Evolutionary conservation across 2,797 vertebrate genomes (phyloP), one percentile per base, ranked within the genome.

Genomic region (Sebastes melanostomus): DNA sequence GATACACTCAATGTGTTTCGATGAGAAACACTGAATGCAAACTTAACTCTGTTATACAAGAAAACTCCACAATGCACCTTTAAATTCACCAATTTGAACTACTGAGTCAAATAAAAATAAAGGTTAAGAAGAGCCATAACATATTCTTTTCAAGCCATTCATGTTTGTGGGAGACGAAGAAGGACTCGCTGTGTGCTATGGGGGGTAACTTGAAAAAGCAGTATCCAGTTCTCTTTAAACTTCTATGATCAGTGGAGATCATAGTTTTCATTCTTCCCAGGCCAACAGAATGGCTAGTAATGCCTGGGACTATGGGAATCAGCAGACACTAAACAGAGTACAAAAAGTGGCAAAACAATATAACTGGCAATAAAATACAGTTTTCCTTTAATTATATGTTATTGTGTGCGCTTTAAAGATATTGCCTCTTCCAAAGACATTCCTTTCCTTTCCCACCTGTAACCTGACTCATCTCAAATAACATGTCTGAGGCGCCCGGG

Each of bases 391-490:
- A 86, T 75, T 29, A 63, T 14, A 58, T 46, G 67, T 63, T 77
- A 81, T 77, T 32, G 71, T 52, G 25, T 27, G n/a, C 8, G 11
- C 61, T 86, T 82, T 59, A 65, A 81, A 81, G 72, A 67, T 25
- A 46, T 54, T 6, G 20, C 30, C 29, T 72, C 25, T 62, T 62
- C 66, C 67, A 54, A 70, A 89, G 65, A 77, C 77, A 75, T 86
- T 86, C 68, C 69, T 77, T 58, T 67, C 42, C n/a, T 78, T 62
- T 89, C 84, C 86, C 80, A 93, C 87, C 82, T 90, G 89, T 75
- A 86, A 89, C 85, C 78, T 90, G 88, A 93, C 82, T 93, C 93
- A 91, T 86, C 75, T 89, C 71, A 89, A 89, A 93, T 91, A 85
- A 90, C 85, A 91, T 77, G 86, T 80, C 79, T 77, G 74, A 87